Evolutionary conservation across 2,888 invertebrate species (phyloP), one percentile per base, ranked within the genome.

Genomic region (Acronicta leporina): DNA sequence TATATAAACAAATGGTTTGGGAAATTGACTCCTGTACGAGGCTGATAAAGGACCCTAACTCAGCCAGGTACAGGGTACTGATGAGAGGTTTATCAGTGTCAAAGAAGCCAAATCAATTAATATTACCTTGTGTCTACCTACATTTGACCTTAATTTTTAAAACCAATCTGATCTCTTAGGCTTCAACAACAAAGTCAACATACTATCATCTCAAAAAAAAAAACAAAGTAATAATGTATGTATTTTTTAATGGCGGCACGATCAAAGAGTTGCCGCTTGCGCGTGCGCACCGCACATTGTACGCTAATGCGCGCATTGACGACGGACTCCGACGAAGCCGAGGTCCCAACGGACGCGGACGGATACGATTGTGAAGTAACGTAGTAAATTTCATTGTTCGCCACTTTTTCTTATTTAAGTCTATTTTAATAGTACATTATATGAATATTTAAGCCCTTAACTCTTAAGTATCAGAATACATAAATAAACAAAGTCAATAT

Each of bases 241-340:
- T 66, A 66, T 63, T 75, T 78, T 68, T 75, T 63, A 67, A 53
- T 59, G 70, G 55, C 86, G 81, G 81, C 73, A 59, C 48, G 75
- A 83, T 85, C 80, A 85, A 85, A 85, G 83, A 59, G 16, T 54
- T 60, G 62, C 63, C 20, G 58, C 53, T 14, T 60, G 74, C 80
- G 80, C 78, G 60, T 54, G 68, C 77, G 75, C 84, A 83, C 62
- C 76, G 77, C 81, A 84, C 85, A 88, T 89, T 89, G 88, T 89
- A 87, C 83, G 89, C 85, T 88, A 89, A 88, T 88, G 85, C 82
- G 77, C 52, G 68, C 80, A 82, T 84, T 82, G 78, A 84, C 73
- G 63, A 67, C 49, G 73, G 25, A 63, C 38, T 6, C 48, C 70
- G 70, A 63, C 49, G 61, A 72, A 25, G 46, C 46, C 45, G 56